A percentile compares a stretch with the other conserved stretches of the same genome.
Conservation (phyloP, 2,113 vertebrate species). For the Amazona guildingii region DNA sequence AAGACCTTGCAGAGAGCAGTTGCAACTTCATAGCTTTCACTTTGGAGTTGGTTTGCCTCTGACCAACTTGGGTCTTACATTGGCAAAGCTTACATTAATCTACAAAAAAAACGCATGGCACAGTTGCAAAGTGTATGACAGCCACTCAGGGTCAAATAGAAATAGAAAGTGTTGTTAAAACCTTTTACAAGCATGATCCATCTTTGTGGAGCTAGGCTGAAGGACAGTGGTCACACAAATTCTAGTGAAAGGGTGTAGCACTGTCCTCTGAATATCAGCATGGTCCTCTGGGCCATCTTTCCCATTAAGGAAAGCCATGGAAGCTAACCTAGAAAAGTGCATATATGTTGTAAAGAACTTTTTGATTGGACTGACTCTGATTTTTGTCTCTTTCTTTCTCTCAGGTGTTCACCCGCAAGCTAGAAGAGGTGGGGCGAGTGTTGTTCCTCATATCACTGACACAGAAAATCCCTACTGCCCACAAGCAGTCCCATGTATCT, state of each 20-base stretch:
- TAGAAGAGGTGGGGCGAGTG: constrained; percentile 95
- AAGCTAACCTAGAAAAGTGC: background rate
- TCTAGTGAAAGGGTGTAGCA: background rate
- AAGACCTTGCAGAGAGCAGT: background rate
- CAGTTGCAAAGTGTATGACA: background rate
- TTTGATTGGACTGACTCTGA: background rate
- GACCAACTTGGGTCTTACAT: background rate
- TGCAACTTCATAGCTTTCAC: background rate
- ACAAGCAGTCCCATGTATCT: constrained; percentile 97
- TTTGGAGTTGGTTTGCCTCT: background rate
- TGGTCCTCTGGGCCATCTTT: background rate
- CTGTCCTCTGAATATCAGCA: background rate
- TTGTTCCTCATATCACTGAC: constrained; percentile 96
- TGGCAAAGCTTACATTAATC: background rate
- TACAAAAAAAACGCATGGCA: background rate
- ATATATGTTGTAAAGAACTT: background rate
- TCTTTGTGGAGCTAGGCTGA: background rate
- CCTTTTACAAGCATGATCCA: background rate
- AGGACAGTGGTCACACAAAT: background rate
- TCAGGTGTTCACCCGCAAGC: constrained; percentile 94
- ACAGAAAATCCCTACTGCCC: constrained; percentile 91
- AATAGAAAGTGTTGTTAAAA: background rate
- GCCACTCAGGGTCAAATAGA: background rate
- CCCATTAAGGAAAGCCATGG: background rate
- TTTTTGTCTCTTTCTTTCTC: background rate